Percentiles rank a stretch among this genome's conserved stretches.
phyloP scores from a whole-genome alignment of 2,113 vertebrate genomes.

The Helogale parvula region DNA sequence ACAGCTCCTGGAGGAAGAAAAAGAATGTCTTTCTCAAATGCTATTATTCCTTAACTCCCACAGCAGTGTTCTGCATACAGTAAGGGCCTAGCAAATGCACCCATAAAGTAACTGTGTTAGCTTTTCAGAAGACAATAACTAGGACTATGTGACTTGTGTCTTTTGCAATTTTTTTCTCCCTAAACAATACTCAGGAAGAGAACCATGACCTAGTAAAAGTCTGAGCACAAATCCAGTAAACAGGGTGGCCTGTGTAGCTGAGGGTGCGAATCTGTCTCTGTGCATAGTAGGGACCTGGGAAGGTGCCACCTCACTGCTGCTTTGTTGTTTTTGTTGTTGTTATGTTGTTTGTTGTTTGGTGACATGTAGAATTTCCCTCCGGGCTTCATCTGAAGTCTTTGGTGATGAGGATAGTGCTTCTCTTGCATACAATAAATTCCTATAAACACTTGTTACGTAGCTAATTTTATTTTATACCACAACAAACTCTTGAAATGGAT shows the following conservation, averaged over 20 bases:
- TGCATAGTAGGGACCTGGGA: neutral
- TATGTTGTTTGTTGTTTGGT: neutral
- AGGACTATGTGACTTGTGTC: neutral
- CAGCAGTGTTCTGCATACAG: neutral
- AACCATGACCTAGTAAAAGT: neutral
- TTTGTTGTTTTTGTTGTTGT: neutral
- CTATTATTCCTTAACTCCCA: neutral
- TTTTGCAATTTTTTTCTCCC: neutral
- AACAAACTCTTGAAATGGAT: neutral
- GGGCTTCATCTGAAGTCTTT: neutral
- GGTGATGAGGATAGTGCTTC: neutral
- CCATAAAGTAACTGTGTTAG: neutral
- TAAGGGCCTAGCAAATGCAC: neutral
- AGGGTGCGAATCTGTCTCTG: neutral
- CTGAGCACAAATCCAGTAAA: neutral
- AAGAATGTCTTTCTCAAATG: neutral
- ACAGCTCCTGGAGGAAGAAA: conserved; percentile 5
- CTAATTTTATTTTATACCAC: neutral
- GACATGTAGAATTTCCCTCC: neutral
- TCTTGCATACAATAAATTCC: neutral
- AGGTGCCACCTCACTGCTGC: neutral
- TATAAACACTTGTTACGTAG: neutral
- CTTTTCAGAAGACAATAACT: neutral
- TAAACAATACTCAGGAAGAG: neutral
- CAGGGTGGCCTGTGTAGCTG: neutral